Conservation (phyloP, 2,113 vertebrate genomes). For the Ovibos moschatus region DNA sequence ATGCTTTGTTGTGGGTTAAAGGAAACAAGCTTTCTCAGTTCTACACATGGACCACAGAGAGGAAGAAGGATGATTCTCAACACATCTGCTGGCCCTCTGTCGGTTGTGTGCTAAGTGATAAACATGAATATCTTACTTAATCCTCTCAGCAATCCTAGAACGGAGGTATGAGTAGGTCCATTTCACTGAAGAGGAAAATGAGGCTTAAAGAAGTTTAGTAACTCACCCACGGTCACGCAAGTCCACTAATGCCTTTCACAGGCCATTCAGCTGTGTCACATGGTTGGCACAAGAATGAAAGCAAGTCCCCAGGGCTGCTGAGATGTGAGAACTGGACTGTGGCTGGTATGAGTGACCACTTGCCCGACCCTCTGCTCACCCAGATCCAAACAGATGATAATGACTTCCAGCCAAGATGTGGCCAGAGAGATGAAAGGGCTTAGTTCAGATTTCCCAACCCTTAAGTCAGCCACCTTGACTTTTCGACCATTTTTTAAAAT, state of each 20-base stretch:
- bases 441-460: not conserved
- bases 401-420: not conserved
- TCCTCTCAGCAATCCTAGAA: not conserved
- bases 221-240: not conserved
- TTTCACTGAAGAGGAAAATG: not conserved
- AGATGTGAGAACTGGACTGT: not conserved
- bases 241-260: too few relatives aligned
- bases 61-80: not conserved
- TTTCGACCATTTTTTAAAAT: not conserved
- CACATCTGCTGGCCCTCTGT: not conserved
- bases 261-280: not conserved
- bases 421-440: not conserved
- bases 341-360: not conserved
- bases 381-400: not conserved
- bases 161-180: not conserved
- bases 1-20: not conserved
- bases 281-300: fast-evolving
- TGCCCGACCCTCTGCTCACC: not conserved
- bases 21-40: not conserved
- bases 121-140: not conserved
- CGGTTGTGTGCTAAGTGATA: not conserved
- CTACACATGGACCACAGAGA: not conserved
- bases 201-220: not conserved
- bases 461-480: not conserved
- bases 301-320: not conserved